phyloP scores from a whole-genome alignment of 2,797 vertebrate genomes.

The Tragelaphus oryx region DNA sequence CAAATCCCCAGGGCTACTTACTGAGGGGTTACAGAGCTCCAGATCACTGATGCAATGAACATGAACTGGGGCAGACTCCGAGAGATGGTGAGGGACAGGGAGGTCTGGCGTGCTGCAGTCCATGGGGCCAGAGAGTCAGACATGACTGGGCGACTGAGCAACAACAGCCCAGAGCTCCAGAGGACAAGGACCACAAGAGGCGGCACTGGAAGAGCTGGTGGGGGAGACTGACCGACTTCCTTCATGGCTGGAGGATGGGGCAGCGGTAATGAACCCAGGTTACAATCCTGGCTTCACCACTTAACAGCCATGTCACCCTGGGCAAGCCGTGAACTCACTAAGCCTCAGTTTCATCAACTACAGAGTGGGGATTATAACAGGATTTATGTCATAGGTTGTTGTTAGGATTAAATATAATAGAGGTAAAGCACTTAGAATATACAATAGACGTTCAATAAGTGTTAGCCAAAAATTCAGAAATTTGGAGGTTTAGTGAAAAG shows the following conservation, averaged over 20 bases:
- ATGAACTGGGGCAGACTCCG: fast-evolving
- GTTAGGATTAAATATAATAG: not conserved
- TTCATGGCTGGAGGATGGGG: not conserved
- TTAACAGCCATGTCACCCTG: not conserved
- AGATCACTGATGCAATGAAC: not conserved
- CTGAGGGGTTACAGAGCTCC: not conserved
- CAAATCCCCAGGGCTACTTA: not conserved
- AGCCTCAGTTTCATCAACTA: not conserved
- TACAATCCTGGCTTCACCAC: not conserved
- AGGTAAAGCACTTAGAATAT: not conserved
- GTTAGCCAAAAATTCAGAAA: not conserved
- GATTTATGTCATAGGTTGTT: not conserved
- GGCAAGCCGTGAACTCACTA: not conserved
- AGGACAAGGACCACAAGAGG: not conserved
- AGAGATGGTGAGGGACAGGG: not conserved
- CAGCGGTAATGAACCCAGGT: not conserved
- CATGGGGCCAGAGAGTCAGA: not conserved
- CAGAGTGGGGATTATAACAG: not conserved
- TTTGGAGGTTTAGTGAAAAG: not conserved
- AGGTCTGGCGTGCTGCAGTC: not conserved
- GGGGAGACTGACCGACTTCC: not conserved
- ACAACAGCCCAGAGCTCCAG: not conserved
- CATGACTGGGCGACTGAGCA: not conserved
- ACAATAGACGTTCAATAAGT: not conserved
- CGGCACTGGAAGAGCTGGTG: fast-evolving